Evolutionary conservation across 2,113 vertebrate species (phyloP).

Genomic region (Anolis sagrei): DNA sequence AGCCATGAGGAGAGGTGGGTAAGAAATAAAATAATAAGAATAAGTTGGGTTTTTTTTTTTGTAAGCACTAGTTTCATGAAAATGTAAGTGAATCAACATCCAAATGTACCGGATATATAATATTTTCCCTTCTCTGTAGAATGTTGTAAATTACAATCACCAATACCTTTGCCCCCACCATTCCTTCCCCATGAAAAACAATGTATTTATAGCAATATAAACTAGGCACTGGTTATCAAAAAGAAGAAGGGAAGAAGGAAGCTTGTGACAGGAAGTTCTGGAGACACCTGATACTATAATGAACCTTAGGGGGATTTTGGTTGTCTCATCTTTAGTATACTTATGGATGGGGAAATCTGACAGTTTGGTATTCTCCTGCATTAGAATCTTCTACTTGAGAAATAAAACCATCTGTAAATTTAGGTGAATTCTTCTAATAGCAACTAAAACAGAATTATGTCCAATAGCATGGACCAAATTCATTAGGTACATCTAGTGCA

Average conservation of each 20-base stretch:
- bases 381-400: not conserved
- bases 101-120: too few relatives aligned
- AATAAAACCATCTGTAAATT: not conserved
- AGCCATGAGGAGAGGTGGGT: too few relatives aligned
- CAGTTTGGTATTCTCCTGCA: not conserved
- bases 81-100: too few relatives aligned
- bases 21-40: too few relatives aligned
- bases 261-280: not conserved
- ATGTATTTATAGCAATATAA: too few relatives aligned
- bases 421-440: not conserved
- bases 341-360: not conserved
- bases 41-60: too few relatives aligned
- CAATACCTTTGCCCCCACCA: too few relatives aligned
- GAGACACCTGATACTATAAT: not conserved
- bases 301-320: not conserved
- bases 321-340: not conserved
- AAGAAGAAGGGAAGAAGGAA: not conserved
- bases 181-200: too few relatives aligned
- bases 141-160: too few relatives aligned
- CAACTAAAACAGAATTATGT: not conserved
- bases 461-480: not conserved
- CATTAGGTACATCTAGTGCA: not conserved
- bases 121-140: too few relatives aligned
- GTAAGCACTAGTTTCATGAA: too few relatives aligned
- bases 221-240: not conserved